Base-by-base conservation (phyloP, 2,113 vertebrate genomes). In the Melierax canorus region DNA sequence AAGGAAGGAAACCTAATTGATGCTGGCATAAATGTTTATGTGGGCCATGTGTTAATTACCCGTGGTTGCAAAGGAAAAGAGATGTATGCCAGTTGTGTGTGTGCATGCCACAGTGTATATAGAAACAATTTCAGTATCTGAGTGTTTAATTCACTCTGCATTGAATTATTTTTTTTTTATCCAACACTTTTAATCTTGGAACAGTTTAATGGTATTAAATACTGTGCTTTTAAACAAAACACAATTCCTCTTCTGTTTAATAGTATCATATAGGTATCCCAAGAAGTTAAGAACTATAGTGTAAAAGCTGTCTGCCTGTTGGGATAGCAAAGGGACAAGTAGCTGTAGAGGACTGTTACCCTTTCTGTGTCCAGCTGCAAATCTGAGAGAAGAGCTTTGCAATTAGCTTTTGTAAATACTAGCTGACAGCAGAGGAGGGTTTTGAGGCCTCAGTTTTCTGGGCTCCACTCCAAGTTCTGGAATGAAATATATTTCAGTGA, bases 391-490 rank as follows among this genome's bases (percentile, higher is more conserved):
- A 78, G 80, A 85, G 62, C 78, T 97, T 86, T 90, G 92, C 92
- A 89, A 90, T 92, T 96, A 93, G 78, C 82, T 88, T 86, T 86
- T 86, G 79, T 88, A 90, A 93, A 92, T 94, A 74, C 13, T 71
- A 86, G 41, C 85, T 96, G 92, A 95, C 92, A 86, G 82, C 75
- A 83, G 88, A 83, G 86, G 63, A 93, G 39, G 46, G 26, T 53
- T 83, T 91, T 53, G 75, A 94, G 92, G 79, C 88, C 93, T 93
- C 58, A 60, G 78, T 88, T 93, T 97, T 84, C 96, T 96, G 97
- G 93, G 94, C 95, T 94, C 75, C 11, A 10, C 51, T 96, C 94
- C 97, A 97, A 90, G 90, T 86, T 88, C 72, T 86, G 46, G 87
- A 66, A 88, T 91, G 67, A 96, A 96, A 90, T 92, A 91, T 73